A percentile compares a stretch with the other conserved stretches of the same genome.
These are phyloP conservation scores for Mesocentrotus franciscanus DNA, from an alignment of 53 echinoderm and acorn worm genomes.

Conservation along the genomic window DNA sequence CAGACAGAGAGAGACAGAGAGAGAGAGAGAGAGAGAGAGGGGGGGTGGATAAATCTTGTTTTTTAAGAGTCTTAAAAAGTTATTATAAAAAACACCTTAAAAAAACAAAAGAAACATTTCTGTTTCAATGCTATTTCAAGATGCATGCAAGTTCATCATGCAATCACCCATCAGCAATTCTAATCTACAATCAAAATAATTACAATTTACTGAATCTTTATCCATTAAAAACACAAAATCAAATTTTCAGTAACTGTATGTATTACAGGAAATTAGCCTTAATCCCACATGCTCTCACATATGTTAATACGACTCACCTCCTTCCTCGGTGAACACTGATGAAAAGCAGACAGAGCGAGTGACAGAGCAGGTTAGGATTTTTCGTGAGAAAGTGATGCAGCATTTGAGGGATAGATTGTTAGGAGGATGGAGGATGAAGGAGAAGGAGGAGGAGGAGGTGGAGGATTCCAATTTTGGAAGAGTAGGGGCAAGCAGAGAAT, in stretches of 20 bases:
- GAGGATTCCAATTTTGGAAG: conserved; percentile 29
- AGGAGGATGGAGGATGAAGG: neutral
- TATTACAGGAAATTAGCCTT: neutral
- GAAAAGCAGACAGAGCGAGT: conserved; percentile 59
- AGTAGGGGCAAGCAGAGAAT: conserved; percentile 45
- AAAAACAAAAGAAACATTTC: neutral
- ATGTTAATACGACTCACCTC: conserved; percentile 61
- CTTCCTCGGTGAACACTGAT: conserved; percentile 65
- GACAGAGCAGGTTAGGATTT: conserved; percentile 55
- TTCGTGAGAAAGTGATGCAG: conserved; percentile 60
- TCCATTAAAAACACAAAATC: neutral
- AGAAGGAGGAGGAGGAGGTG: neutral
- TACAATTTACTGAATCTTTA: neutral
- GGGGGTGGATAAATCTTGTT: neutral
- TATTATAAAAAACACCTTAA: neutral
- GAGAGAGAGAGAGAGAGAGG: neutral
- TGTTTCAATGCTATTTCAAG: neutral
- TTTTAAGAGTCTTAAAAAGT: neutral
- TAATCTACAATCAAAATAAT: neutral
- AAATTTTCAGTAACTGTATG: neutral
- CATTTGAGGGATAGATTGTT: conserved; percentile 39
- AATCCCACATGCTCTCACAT: neutral
- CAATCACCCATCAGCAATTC: neutral
- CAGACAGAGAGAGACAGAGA: neutral
- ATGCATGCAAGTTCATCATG: neutral